A percentile compares a stretch with the other conserved stretches of the same genome.
Conservation (phyloP, 2,888 invertebrate species). For the Thyatira batis region DNA sequence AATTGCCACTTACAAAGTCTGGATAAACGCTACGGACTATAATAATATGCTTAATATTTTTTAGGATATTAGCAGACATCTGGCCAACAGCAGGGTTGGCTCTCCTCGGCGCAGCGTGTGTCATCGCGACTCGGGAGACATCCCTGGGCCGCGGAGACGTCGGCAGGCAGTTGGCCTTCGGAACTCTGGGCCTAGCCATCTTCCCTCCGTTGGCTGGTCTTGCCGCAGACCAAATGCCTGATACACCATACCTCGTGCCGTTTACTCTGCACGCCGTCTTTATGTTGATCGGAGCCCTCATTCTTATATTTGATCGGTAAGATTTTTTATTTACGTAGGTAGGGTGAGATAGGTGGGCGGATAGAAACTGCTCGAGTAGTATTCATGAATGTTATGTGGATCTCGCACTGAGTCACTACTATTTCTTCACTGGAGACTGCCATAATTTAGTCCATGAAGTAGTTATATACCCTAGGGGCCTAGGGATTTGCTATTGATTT, state of each 20-base stretch:
- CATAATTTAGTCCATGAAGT: too few relatives aligned
- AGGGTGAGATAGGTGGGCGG: too few relatives aligned
- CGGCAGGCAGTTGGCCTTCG: conserved; percentile 89
- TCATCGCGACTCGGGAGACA: conserved; percentile 92
- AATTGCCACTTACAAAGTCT: too few relatives aligned
- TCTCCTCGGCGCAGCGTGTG: conserved; percentile 87
- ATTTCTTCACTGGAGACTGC: too few relatives aligned
- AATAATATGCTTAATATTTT: conserved; percentile 8
- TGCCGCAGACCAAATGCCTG: conserved; percentile 62
- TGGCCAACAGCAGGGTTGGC: conserved; percentile 88
- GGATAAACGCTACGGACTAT: too few relatives aligned
- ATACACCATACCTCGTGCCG: conserved; percentile 78
- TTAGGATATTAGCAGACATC: conserved; percentile 87
- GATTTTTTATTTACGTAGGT: conserved; percentile 31
- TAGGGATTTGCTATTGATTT: too few relatives aligned
- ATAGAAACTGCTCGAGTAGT: too few relatives aligned
- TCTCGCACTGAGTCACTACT: too few relatives aligned
- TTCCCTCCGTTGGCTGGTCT: conserved; percentile 84
- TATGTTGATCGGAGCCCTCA: conserved; percentile 81
- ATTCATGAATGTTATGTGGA: too few relatives aligned
- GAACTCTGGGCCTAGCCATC: conserved; percentile 87
- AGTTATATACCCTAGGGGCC: too few relatives aligned
- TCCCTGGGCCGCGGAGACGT: conserved; percentile 90
- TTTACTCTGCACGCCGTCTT: conserved; percentile 82
- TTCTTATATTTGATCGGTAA: conserved; percentile 82